Evolutionary conservation across 2,888 invertebrate genomes (phyloP), one percentile per base, ranked within the genome.

Genomic region (Nemotelus pantherinus): DNA sequence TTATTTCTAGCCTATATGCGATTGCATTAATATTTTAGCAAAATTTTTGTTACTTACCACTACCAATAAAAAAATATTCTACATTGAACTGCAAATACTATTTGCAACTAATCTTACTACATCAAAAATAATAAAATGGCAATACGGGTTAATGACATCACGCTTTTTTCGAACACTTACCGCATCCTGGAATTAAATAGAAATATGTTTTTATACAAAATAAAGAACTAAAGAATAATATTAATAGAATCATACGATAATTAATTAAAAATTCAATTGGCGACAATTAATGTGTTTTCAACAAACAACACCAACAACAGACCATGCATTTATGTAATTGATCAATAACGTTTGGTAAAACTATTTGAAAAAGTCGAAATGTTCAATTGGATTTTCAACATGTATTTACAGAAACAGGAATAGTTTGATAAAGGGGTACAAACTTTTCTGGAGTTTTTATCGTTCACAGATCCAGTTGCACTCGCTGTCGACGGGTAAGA

Each of bases 391-490:
- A 4, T 5, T 58, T 50, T 65, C 3, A 65, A 47, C 65, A 25
- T 25, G 10, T 65, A 65, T 65, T 65, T 65, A 65, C 65, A 65
- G 7, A 50, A 50, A 68, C 6, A 63, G 41, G 4, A 41, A 25
- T 41, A 63, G 82, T 81, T 82, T 81, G 82, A 83, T 45, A 65
- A 75, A 80, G 79, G 80, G 9, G 5, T 67, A 4, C 25, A 88
- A 89, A 93, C 93, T 92, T 94, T 93, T 85, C 93, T 89, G 68
- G 93, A 92, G 81, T 91, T 92, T 84, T 92, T 92, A 81, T 92
- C 92, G 85, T 92, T 92, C 80, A 91, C 88, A 80, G 92, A 80
- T 48, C 82, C 83, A 55, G 83, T 78, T 43, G 50, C 83, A 80
- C 84, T 83, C 72, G 83, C 83, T n/a, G 84, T 85, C 68, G 86